Conservation (phyloP, 1,140 invertebrate genomes). For the Bradysia coprophila region DNA sequence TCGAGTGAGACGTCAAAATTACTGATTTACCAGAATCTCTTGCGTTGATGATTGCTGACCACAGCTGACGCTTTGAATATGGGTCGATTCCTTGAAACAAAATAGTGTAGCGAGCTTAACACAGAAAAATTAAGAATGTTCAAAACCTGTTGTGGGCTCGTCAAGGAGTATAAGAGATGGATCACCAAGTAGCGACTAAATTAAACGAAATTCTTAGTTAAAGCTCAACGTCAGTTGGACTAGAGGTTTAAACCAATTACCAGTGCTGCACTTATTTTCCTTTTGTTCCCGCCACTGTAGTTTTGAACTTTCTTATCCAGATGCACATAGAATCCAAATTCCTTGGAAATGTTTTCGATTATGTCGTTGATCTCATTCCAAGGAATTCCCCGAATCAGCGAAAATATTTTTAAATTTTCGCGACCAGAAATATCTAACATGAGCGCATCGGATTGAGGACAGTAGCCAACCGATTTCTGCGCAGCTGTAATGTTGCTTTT, state of each 20-base stretch:
- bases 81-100: conserved; percentile 83
- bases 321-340: conserved; percentile 30
- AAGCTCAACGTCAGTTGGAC: conserved; percentile 14
- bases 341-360: conserved; percentile 17
- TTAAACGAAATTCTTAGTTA: background rate
- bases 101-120: conserved; percentile 64
- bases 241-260: no score
- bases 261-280: conserved; percentile 84
- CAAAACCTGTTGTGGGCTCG: conserved; percentile 28
- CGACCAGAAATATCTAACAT: conserved; percentile 50
- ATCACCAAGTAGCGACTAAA: no score
- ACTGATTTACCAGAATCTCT: conserved; percentile 43
- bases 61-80: conserved; percentile 57
- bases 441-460: conserved; percentile 57
- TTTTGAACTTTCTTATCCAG: conserved; percentile 31
- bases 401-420: conserved; percentile 50
- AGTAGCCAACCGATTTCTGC: conserved; percentile 40
- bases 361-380: conserved; percentile 24
- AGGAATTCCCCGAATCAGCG: conserved; percentile 42
- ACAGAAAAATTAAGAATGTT: conserved; percentile 62
- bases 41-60: conserved; percentile 45
- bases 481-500: conserved; percentile 28
- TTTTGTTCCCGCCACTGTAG: conserved; percentile 79
- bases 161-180: conserved; percentile 8
- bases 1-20: conserved; percentile 54